Base-by-base conservation (phyloP, 2,888 invertebrate genomes). In the Vanessa cardui region DNA sequence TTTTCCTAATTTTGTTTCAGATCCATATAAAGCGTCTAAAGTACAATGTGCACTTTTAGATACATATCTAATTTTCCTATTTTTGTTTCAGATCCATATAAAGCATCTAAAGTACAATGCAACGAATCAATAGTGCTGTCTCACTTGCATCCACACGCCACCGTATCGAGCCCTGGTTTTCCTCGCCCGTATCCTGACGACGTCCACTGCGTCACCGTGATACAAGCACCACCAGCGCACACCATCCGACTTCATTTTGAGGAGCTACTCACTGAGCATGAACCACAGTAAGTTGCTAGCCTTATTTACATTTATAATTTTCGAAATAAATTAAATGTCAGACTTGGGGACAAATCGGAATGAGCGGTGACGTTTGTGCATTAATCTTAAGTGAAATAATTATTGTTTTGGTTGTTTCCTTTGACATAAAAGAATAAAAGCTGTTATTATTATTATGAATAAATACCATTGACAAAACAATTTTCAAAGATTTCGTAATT, bases 91-190 rank as follows among this genome's bases (percentile, higher is more conserved):
- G 92, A 92, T 70, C 88, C 91, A 0, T 92, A 91, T 80, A 83
- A 78, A 49, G 86, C 88, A 0, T 87, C 90, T 2, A 86, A 85
- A 62, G 80, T 90, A 56, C 84, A 88, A 73, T 97, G 96, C 90
- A 96, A 96, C 88, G 94, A 94, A 79, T 95, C 96, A 0, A 92
- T 96, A 8, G 81, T 92, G 20, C 87, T 97, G 75, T 94, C 95
- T 6, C 94, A 94, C 77, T 94, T 94, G 71, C 94, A 95, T 80
- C 94, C 95, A 0, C 93, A 95, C 75, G 94, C 95, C 0, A 93
- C 94, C 0, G 90, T 97, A n/a, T 95, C 95, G 61, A 97, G 96
- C 81, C 98, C 98, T 2, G 96, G 95, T 49, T 98, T 96, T 85
- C 98, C 97, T 0, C 93, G 94, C 18, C 94, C 94, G 20, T 97